Conservation (phyloP, 1,140 invertebrate genomes). For the Cydia pomonella region DNA sequence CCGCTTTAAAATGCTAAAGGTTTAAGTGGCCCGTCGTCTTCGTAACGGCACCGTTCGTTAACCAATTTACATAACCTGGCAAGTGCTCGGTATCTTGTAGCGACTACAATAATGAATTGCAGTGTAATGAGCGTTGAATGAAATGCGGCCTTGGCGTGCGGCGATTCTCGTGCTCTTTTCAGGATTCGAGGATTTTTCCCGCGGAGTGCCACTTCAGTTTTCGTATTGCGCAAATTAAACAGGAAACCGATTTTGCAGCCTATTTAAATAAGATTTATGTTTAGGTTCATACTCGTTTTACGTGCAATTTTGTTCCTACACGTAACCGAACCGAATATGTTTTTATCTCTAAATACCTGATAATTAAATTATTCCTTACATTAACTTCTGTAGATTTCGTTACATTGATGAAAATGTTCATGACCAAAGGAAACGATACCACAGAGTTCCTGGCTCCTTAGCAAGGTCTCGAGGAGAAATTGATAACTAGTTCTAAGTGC, state of each 20-base stretch:
- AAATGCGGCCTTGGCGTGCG: slow-evolving; percentile 18
- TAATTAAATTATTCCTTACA: no score
- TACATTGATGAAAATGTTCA: no score
- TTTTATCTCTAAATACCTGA: no score
- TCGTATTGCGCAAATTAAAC: slow-evolving; percentile 7
- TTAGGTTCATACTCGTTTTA: neutral
- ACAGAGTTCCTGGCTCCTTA: no score
- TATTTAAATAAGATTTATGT: slow-evolving; percentile 10
- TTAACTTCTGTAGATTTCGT: no score
- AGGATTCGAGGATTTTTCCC: slow-evolving; percentile 1
- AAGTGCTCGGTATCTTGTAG: slow-evolving; percentile 14
- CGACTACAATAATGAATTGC: slow-evolving; percentile 28
- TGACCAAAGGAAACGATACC: no score
- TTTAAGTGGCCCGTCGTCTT: slow-evolving; percentile 62
- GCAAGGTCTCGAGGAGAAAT: no score
- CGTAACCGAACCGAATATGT: no score
- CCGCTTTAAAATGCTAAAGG: slow-evolving; percentile 72
- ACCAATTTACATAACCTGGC: slow-evolving; percentile 69
- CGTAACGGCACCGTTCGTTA: slow-evolving; percentile 60
- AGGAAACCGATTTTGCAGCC: neutral
- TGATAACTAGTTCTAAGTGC: no score
- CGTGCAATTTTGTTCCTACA: neutral
- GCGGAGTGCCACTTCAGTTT: slow-evolving; percentile 1
- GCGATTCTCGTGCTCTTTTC: slow-evolving; percentile 14
- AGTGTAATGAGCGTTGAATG: slow-evolving; percentile 12